Percentiles rank a stretch among this genome's conserved stretches.
These are phyloP conservation scores for Melanotaenia maccullochi DNA, from an alignment of 2,797 vertebrate genomes.

Conservation along the genomic window DNA sequence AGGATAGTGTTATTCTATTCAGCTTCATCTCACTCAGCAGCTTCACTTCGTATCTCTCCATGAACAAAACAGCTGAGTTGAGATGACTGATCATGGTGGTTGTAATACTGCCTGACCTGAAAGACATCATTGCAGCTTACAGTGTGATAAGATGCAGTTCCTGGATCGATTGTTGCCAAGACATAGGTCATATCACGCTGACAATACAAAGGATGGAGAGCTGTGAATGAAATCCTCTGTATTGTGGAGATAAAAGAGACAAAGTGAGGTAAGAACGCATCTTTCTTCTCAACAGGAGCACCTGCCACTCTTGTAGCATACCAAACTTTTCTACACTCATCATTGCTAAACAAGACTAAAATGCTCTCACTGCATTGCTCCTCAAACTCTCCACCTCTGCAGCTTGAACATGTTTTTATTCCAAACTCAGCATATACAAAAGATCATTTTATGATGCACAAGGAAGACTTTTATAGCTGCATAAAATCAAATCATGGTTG, in stretches of 20 bases:
- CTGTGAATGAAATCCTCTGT: not conserved
- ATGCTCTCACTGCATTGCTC: not conserved
- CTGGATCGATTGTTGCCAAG: conserved; percentile 9
- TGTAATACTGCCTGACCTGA: conserved; percentile 4
- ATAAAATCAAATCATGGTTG: too few relatives aligned
- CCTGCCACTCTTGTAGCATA: conserved; percentile 10
- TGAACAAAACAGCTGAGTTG: not conserved
- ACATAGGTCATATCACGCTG: conserved; percentile 10
- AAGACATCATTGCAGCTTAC: not conserved
- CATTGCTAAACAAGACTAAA: not conserved
- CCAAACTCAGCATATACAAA: not conserved
- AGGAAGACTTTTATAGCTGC: not conserved
- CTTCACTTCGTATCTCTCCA: conserved; percentile 4
- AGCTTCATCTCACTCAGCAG: conserved; percentile 3
- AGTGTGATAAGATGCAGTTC: not conserved
- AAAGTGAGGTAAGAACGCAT: conserved; percentile 13
- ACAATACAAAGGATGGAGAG: not conserved
- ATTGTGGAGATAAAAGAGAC: conserved; percentile 37
- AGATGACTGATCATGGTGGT: not conserved
- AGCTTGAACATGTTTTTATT: not conserved
- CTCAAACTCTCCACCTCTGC: not conserved
- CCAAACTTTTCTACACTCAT: conserved; percentile 6
- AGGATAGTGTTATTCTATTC: not conserved
- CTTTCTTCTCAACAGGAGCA: conserved; percentile 15
- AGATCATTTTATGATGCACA: not conserved